Evolutionary conservation across 2,113 vertebrate genomes (phyloP).

Genomic region (Chelonoidis abingdonii): DNA sequence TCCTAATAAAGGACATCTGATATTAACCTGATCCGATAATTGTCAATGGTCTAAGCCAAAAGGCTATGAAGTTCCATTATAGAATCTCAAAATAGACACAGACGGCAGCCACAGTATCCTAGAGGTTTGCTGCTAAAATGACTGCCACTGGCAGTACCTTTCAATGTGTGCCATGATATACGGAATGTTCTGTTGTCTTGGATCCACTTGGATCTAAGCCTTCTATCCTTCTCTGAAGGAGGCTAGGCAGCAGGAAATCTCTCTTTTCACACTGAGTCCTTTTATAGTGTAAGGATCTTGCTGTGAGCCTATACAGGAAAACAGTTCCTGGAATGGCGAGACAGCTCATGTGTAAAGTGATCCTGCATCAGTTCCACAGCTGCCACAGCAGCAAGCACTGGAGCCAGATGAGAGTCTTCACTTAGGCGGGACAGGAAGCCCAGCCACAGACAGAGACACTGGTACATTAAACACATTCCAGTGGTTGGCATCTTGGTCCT

Average conservation of each 20-base stretch:
- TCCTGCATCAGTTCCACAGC: constrained; percentile 52
- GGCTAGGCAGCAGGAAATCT: not conserved
- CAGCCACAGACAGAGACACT: constrained; percentile 70
- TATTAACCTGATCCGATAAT: not conserved
- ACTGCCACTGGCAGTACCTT: not conserved
- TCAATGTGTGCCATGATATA: not conserved
- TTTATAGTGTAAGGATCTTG: not conserved
- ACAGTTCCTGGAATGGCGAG: constrained; percentile 23
- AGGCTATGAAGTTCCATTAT: not conserved
- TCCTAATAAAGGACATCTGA: not conserved
- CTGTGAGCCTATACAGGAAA: constrained; percentile 15
- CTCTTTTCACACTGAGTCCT: not conserved
- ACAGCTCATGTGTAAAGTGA: constrained; percentile 58
- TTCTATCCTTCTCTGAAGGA: not conserved
- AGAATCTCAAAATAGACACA: not conserved
- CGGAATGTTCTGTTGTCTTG: not conserved
- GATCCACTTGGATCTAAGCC: not conserved
- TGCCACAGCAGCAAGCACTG: constrained; percentile 27
- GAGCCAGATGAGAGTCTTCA: constrained; percentile 57
- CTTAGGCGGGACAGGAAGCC: constrained; percentile 59
- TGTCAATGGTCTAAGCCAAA: not conserved
- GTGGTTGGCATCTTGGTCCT: constrained; percentile 78
- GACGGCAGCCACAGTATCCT: not conserved
- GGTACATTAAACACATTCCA: constrained; percentile 79
- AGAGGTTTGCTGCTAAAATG: not conserved